Evolutionary conservation across 2,113 vertebrate species (phyloP).

Genomic region (Perca fluviatilis): DNA sequence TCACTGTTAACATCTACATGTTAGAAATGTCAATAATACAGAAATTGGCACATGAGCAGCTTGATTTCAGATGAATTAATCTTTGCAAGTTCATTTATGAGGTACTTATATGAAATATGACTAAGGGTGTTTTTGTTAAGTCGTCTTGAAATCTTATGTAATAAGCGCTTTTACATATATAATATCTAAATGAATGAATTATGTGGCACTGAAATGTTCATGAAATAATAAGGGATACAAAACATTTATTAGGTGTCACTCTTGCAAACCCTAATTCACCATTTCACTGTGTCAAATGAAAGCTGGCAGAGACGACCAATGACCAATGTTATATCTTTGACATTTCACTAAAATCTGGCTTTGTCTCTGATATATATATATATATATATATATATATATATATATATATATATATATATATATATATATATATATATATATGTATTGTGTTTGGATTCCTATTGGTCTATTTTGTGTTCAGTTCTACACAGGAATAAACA

Average conservation of each 20-base stretch:
- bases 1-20: neutral
- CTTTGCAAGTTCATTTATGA: neutral
- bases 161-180: neutral
- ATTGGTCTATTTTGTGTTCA: neutral
- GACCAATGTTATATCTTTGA: neutral
- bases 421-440: too few relatives aligned
- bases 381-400: too few relatives aligned
- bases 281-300: neutral
- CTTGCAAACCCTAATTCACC: neutral
- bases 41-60: neutral
- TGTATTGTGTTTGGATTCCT: too few relatives aligned
- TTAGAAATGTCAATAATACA: neutral
- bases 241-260: neutral
- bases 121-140: neutral
- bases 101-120: neutral
- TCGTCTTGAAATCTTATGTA: neutral
- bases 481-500: neutral
- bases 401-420: too few relatives aligned
- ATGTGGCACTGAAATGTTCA: neutral
- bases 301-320: neutral
- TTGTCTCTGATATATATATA: neutral
- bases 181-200: neutral
- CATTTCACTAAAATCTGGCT: neutral
- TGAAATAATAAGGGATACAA: neutral
- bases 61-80: neutral